A percentile compares a stretch with the other conserved stretches of the same genome.
These are phyloP conservation scores for Danaus plexippus DNA, from an alignment of 1,140 invertebrate species.

Conservation along the genomic window DNA sequence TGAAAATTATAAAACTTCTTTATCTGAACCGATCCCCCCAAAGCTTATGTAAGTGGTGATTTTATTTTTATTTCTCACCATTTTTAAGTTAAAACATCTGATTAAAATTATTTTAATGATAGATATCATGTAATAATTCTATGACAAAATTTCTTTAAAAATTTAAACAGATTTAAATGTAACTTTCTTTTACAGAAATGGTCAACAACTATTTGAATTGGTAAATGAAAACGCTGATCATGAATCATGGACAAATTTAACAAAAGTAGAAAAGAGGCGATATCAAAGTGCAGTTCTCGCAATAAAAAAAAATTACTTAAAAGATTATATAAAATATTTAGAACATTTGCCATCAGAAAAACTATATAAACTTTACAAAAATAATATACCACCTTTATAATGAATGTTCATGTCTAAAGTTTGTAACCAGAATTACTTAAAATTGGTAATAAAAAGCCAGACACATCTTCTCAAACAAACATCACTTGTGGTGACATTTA, in stretches of 20 bases:
- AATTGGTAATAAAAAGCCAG: too few relatives aligned
- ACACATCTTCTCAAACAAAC: too few relatives aligned
- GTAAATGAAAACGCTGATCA: constrained; percentile 24
- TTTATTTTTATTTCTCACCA: too few relatives aligned
- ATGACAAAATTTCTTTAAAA: not conserved
- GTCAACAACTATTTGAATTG: constrained; percentile 33
- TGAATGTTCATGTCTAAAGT: too few relatives aligned
- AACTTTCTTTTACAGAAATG: constrained; percentile 28
- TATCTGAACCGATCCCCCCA: constrained; percentile 6
- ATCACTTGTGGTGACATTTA: too few relatives aligned
- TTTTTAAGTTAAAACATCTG: too few relatives aligned
- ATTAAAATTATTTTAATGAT: too few relatives aligned
- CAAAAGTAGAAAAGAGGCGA: constrained; percentile 23
- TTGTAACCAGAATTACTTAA: too few relatives aligned
- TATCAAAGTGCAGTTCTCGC: constrained; percentile 32
- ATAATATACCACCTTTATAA: constrained; percentile 6
- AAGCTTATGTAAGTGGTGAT: constrained; percentile 3
- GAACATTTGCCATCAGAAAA: constrained; percentile 37
- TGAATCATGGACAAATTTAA: constrained; percentile 27
- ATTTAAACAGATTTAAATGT: constrained; percentile 1
- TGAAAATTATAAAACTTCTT: too few relatives aligned
- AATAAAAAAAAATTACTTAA: constrained; percentile 44
- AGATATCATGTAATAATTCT: too few relatives aligned
- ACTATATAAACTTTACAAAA: constrained; percentile 36
- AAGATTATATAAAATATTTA: constrained; percentile 39